phyloP scores from a whole-genome alignment of 2,113 vertebrate genomes.

The Phrynocephalus versicolor region DNA sequence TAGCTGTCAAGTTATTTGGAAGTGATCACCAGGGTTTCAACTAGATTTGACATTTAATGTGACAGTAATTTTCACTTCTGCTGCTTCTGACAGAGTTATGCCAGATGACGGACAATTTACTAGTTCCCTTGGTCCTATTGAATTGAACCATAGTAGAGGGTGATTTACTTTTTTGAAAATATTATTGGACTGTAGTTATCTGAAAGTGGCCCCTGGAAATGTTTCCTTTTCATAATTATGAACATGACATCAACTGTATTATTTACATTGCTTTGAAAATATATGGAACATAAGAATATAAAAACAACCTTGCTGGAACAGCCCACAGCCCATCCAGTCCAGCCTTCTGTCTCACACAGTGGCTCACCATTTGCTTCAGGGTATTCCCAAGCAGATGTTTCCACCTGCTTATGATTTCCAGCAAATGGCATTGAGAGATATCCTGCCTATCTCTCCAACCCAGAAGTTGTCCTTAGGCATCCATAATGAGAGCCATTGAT shows the following conservation, averaged over 20 bases:
- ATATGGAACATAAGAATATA: too few species aligned
- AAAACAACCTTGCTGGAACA: too few species aligned
- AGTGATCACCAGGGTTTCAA: neutral
- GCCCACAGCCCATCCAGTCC: too few species aligned
- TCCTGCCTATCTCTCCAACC: too few species aligned
- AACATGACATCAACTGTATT: conserved; percentile 17
- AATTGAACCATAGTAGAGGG: neutral
- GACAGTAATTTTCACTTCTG: conserved; percentile 1
- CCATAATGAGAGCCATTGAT: too few species aligned
- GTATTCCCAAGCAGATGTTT: too few species aligned
- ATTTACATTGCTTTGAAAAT: conserved; percentile 6
- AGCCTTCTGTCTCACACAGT: too few species aligned
- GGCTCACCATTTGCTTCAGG: too few species aligned
- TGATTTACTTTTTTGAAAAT: neutral
- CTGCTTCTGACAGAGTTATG: neutral
- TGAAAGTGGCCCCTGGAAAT: conserved; percentile 33
- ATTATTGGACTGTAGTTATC: conserved; percentile 15
- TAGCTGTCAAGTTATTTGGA: conserved; percentile 14
- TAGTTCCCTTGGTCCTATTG: neutral
- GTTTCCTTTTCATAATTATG: conserved; percentile 32
- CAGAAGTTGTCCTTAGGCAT: too few species aligned
- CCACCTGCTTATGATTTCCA: too few species aligned
- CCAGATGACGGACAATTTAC: conserved; percentile 11
- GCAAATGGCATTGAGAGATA: too few species aligned
- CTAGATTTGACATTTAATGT: conserved; percentile 18